phyloP scores from a whole-genome alignment of 2,888 invertebrate species.

The Metalampra italica region DNA sequence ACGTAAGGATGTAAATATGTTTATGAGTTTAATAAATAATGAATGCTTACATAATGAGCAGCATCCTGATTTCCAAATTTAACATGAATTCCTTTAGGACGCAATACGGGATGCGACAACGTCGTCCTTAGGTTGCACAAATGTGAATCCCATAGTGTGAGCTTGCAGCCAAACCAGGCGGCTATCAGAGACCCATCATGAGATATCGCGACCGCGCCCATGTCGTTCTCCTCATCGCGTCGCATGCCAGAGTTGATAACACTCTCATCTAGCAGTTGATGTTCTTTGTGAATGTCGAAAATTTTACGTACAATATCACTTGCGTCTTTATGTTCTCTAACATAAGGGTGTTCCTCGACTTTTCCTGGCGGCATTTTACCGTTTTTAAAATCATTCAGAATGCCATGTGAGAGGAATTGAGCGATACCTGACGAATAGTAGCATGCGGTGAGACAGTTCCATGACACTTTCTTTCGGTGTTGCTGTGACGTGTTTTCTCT shows the following conservation, averaged over 20 bases:
- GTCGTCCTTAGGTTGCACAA: slow-evolving; percentile 57
- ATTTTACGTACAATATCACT: slow-evolving; percentile 51
- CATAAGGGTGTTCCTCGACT: slow-evolving; percentile 34
- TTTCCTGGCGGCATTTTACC: slow-evolving; percentile 24
- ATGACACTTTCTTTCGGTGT: slow-evolving; percentile 30
- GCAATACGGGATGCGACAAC: slow-evolving; percentile 60
- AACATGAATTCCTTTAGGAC: slow-evolving; percentile 62
- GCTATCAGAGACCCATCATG: slow-evolving; percentile 72
- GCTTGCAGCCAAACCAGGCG: slow-evolving; percentile 69
- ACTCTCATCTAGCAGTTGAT: slow-evolving; percentile 24
- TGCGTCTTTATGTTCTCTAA: slow-evolving; percentile 26
- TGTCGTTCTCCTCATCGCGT: slow-evolving; percentile 38
- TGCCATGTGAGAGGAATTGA: slow-evolving; percentile 47
- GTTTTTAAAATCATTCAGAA: slow-evolving; percentile 52
- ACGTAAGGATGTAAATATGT: no score
- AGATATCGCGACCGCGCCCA: slow-evolving; percentile 68
- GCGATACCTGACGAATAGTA: slow-evolving; percentile 65
- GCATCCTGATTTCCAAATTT: slow-evolving; percentile 66
- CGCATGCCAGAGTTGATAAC: slow-evolving; percentile 26
- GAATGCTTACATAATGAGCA: slow-evolving; percentile 71
- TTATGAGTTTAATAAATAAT: no score
- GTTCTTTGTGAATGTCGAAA: slow-evolving; percentile 55
- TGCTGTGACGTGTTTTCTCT: slow-evolving; percentile 34
- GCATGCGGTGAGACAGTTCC: slow-evolving; percentile 64
- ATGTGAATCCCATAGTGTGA: slow-evolving; percentile 69